Percentiles rank a stretch among this genome's conserved stretches.
Evolutionary conservation across 2,888 invertebrate species (phyloP).

Genomic region (Pherbina coryleti): DNA sequence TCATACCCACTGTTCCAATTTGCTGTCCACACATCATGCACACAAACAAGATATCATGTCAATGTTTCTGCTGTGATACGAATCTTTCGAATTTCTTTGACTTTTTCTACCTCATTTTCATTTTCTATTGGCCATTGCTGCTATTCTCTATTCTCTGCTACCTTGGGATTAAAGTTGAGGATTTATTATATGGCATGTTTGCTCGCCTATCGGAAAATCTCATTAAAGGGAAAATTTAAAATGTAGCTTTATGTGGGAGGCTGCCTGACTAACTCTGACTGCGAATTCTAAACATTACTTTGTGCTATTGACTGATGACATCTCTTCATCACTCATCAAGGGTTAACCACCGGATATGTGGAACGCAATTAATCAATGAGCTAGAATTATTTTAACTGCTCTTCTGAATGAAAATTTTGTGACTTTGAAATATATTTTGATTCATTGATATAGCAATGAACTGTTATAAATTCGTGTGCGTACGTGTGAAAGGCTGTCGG

Average conservation of each 20-base stretch:
- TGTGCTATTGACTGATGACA: conserved; percentile 28
- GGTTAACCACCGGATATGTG: background rate
- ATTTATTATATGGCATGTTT: no score
- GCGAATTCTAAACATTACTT: background rate
- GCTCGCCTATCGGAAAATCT: no score
- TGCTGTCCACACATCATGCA: background rate
- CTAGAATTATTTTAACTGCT: no score
- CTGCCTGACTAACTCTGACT: background rate
- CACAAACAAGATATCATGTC: conserved; percentile 15
- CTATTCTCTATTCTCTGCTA: background rate
- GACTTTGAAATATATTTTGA: no score
- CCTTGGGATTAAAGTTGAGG: no score
- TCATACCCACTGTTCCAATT: background rate
- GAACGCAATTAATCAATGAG: conserved; percentile 11
- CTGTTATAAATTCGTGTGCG: no score
- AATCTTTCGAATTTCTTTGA: conserved; percentile 11
- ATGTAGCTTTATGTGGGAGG: no score
- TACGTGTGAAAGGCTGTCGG: no score
- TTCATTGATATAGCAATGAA: no score
- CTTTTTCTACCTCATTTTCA: background rate
- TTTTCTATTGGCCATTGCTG: background rate
- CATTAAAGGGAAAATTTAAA: no score
- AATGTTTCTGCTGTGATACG: conserved; percentile 27
- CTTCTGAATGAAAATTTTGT: no score
- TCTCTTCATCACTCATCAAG: background rate